phyloP scores from a whole-genome alignment of 1,140 invertebrate species.

The Tetraneura akinire region DNA sequence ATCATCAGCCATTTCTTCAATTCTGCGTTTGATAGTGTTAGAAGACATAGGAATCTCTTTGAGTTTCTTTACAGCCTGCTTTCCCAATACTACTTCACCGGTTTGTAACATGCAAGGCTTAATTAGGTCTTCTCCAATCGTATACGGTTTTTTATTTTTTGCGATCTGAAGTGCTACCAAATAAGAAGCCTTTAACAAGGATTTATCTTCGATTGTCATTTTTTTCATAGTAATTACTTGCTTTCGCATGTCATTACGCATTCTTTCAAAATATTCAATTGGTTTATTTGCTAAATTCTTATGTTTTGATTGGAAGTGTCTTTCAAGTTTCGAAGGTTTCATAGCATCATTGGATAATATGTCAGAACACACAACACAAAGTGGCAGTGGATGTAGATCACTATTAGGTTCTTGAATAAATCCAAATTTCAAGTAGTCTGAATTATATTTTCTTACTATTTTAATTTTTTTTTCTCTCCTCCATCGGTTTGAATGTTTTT shows the following conservation, averaged over 20 bases:
- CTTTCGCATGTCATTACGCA: not conserved
- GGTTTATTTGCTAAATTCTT: not conserved
- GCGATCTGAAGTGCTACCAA: constrained; percentile 24
- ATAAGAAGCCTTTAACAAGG: not conserved
- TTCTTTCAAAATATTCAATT: constrained; percentile 5
- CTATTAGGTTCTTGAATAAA: constrained; percentile 15
- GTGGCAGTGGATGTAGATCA: not conserved
- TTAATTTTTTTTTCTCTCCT: constrained; percentile 2
- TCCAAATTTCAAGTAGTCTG: constrained; percentile 15
- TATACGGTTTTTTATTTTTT: constrained; percentile 50
- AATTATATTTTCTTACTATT: constrained; percentile 14
- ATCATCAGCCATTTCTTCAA: constrained; percentile 51
- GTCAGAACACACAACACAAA: not conserved
- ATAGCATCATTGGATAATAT: not conserved
- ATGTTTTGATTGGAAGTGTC: constrained; percentile 1
- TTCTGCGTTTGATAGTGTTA: constrained; percentile 46
- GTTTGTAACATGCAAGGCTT: constrained; percentile 39
- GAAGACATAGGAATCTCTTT: constrained; percentile 38
- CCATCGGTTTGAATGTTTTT: not conserved
- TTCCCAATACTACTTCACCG: not conserved
- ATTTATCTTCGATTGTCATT: not conserved
- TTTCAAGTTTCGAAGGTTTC: constrained; percentile 8
- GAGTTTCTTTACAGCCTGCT: constrained; percentile 8
- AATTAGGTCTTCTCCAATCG: constrained; percentile 35
- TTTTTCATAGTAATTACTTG: not conserved